phyloP scores from a whole-genome alignment of 2,113 vertebrate genomes.

The Alosa alosa region DNA sequence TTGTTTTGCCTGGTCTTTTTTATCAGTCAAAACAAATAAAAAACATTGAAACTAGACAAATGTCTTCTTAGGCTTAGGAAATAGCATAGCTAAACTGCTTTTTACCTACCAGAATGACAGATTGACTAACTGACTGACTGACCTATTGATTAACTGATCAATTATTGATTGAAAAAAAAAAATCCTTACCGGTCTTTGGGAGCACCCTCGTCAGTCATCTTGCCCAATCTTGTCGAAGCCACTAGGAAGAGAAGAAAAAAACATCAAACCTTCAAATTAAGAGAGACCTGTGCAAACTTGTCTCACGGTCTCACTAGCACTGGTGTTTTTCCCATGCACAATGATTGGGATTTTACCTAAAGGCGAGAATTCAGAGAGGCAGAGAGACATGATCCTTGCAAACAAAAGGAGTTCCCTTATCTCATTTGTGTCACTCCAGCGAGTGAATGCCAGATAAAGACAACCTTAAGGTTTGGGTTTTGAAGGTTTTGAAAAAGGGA shows the following conservation, averaged over 20 bases:
- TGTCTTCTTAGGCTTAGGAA: background rate
- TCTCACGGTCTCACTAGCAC: background rate
- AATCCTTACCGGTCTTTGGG: constrained; percentile 37
- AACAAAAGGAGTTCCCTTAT: no score
- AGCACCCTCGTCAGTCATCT: constrained; percentile 7
- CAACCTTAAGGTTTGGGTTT: no score
- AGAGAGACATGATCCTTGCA: background rate
- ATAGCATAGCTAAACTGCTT: no score
- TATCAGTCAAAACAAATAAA: no score
- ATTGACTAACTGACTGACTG: background rate
- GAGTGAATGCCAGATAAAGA: no score
- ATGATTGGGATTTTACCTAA: background rate
- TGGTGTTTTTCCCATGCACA: background rate
- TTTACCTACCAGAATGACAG: background rate
- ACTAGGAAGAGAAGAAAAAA: constrained; percentile 15
- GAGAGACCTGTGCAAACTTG: background rate
- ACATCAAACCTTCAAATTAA: background rate
- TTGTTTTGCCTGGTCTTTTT: no score
- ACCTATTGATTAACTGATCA: background rate
- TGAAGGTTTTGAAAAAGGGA: no score
- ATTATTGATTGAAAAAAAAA: background rate
- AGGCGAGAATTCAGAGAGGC: background rate
- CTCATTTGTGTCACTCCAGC: no score
- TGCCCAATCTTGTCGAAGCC: background rate
- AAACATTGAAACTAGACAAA: no score